phyloP scores from a whole-genome alignment of 2,888 invertebrate genomes.

The Perizoma affinitatum region DNA sequence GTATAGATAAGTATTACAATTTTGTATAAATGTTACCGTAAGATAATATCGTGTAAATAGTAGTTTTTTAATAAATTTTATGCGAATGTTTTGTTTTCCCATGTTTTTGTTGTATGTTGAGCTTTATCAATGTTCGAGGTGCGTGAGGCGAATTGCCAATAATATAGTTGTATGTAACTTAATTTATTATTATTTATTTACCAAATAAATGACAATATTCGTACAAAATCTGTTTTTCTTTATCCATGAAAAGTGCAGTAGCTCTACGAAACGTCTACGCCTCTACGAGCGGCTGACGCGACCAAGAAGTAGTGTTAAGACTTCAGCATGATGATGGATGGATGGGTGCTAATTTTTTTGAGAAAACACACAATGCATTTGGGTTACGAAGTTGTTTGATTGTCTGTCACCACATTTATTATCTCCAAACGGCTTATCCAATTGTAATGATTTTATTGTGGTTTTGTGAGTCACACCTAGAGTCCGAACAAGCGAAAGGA shows the following conservation, averaged over 20 bases:
- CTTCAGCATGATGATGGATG: too few relatives aligned
- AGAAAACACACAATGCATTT: too few relatives aligned
- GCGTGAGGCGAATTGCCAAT: conserved; percentile 62
- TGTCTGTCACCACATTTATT: too few relatives aligned
- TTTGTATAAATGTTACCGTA: conserved; percentile 31
- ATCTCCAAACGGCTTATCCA: too few relatives aligned
- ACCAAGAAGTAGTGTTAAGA: too few relatives aligned
- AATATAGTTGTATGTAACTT: conserved; percentile 56
- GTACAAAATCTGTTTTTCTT: conserved; percentile 44
- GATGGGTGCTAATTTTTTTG: too few relatives aligned
- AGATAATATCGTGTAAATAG: conserved; percentile 49
- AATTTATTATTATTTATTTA: conserved; percentile 60
- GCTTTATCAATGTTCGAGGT: conserved; percentile 72
- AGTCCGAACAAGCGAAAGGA: too few relatives aligned
- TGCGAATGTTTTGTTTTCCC: conserved; percentile 45
- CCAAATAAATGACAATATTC: conserved; percentile 77
- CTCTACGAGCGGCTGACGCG: background rate
- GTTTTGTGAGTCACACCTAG: too few relatives aligned
- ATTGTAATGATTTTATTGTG: too few relatives aligned
- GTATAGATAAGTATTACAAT: conserved; percentile 15
- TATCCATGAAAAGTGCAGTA: background rate
- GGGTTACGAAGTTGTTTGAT: too few relatives aligned
- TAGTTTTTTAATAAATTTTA: conserved; percentile 42
- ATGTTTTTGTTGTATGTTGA: conserved; percentile 62
- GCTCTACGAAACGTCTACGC: conserved; percentile 8